These are phyloP conservation scores for Himalopsyche tibetana DNA, from an alignment of 2,888 invertebrate species.

Conservation along the genomic window DNA sequence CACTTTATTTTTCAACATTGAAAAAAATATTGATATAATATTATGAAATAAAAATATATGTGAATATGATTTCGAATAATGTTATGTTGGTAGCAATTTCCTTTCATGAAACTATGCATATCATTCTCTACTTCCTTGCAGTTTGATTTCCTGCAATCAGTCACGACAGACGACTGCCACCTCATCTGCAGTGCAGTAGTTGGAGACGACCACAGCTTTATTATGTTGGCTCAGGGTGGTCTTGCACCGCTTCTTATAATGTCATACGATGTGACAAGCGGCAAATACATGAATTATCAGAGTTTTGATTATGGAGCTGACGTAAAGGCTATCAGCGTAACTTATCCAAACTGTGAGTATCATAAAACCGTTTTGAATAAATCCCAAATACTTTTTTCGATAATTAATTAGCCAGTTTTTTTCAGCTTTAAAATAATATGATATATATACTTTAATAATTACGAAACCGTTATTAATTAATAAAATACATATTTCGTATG, in stretches of 20 bases:
- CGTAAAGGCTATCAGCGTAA: constrained; percentile 49
- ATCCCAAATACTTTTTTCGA: no score
- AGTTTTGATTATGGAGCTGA: constrained; percentile 44
- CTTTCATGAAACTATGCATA: neutral
- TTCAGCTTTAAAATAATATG: no score
- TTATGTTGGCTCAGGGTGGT: constrained; percentile 51
- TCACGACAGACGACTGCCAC: constrained; percentile 50
- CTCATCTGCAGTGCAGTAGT: constrained; percentile 31
- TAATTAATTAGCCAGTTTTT: no score
- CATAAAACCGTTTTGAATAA: neutral
- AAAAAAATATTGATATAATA: no score
- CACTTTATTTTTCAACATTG: no score
- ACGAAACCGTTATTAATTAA: no score
- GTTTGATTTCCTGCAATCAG: constrained; percentile 64
- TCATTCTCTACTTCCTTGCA: constrained; percentile 48
- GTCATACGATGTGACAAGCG: constrained; percentile 33
- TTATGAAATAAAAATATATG: no score
- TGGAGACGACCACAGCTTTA: constrained; percentile 24
- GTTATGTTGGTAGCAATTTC: neutral
- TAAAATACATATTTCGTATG: no score
- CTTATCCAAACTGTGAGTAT: constrained; percentile 50
- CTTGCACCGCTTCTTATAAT: constrained; percentile 49
- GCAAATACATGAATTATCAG: constrained; percentile 46
- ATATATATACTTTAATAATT: no score
- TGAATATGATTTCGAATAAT: neutral